phyloP scores from a whole-genome alignment of 2,797 vertebrate genomes.

The Sebastolobus alascanus region DNA sequence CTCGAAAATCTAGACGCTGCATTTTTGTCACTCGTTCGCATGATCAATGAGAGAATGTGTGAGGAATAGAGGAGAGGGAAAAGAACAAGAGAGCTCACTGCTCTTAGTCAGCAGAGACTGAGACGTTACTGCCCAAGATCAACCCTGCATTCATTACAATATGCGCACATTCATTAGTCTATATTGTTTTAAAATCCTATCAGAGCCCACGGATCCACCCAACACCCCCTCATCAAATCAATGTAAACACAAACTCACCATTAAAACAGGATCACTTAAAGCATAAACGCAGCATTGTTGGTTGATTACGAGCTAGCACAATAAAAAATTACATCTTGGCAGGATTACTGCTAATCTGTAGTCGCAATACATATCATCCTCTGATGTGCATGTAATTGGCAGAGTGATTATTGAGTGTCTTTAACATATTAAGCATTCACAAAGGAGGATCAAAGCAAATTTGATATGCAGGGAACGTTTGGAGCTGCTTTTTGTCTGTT shows the following conservation, averaged over 20 bases:
- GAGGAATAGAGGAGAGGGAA: conserved; percentile 34
- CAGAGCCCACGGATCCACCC: conserved; percentile 30
- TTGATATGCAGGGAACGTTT: not conserved
- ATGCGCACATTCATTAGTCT: conserved; percentile 56
- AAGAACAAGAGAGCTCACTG: conserved; percentile 3
- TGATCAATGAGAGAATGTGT: conserved; percentile 40
- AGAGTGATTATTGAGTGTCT: conserved; percentile 40
- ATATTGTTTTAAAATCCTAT: conserved; percentile 65
- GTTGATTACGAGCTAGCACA: conserved; percentile 62
- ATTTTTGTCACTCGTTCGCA: conserved; percentile 35
- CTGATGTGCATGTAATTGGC: conserved; percentile 60
- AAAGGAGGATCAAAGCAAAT: conserved; percentile 27
- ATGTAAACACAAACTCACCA: conserved; percentile 54
- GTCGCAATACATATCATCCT: conserved; percentile 47
- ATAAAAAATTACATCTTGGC: conserved; percentile 57
- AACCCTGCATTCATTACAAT: conserved; percentile 30
- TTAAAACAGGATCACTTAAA: conserved; percentile 69
- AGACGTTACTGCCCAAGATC: not conserved
- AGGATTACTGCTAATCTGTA: conserved; percentile 77
- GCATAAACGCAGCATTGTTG: conserved; percentile 49
- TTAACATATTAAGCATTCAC: conserved; percentile 21
- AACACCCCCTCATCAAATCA: conserved; percentile 64
- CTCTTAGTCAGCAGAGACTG: conserved; percentile 12
- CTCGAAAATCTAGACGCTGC: conserved; percentile 32
- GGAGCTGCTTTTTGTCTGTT: not conserved